A percentile compares a stretch with the other conserved stretches of the same genome.
phyloP scores from a whole-genome alignment of 2,797 vertebrate species.

The Xiphorhynchus erythropygius region DNA sequence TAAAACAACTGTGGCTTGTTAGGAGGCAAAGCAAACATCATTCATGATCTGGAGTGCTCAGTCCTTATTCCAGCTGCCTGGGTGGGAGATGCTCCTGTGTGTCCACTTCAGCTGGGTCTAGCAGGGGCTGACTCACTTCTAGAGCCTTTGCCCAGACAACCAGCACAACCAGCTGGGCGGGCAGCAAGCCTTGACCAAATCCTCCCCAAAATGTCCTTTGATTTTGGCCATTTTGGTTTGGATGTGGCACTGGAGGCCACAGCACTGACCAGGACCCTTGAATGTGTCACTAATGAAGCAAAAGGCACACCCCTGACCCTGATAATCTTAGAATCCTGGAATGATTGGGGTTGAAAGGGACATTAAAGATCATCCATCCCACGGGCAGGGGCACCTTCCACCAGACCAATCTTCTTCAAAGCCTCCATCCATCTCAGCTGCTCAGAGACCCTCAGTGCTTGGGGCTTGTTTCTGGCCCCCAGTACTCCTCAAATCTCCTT shows the following conservation, averaged over 20 bases:
- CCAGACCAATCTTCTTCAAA: background rate
- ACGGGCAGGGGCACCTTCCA: background rate
- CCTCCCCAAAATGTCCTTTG: background rate
- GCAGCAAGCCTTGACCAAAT: background rate
- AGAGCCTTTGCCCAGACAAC: background rate
- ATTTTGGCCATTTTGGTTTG: background rate
- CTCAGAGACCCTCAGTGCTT: background rate
- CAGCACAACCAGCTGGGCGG: background rate
- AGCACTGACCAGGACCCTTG: background rate
- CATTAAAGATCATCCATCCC: background rate
- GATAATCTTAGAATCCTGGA: background rate
- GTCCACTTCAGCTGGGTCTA: background rate
- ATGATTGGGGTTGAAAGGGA: background rate
- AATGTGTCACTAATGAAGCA: accelerated
- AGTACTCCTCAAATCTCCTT: background rate
- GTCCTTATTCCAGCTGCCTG: accelerated
- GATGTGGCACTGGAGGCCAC: background rate
- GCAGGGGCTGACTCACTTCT: background rate
- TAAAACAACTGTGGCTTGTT: background rate
- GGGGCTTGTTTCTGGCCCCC: background rate
- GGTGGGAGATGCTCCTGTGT: background rate
- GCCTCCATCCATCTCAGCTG: background rate
- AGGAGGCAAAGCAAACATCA: background rate
- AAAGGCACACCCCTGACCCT: background rate
- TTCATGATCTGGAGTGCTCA: accelerated